Conservation (phyloP, 2,888 invertebrate species). For the Ophion ventricosus region DNA sequence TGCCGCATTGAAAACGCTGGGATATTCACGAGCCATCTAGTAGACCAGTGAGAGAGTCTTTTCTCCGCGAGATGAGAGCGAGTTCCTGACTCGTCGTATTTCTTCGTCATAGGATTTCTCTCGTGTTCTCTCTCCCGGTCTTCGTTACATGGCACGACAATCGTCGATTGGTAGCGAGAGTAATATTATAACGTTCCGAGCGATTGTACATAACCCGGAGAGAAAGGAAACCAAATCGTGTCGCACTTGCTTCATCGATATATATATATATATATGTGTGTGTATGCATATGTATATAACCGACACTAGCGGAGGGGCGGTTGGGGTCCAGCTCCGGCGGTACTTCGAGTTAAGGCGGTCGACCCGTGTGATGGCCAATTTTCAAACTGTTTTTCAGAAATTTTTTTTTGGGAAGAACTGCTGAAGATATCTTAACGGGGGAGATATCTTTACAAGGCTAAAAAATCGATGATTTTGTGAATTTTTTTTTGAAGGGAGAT, state of each 20-base stretch:
- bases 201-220: constrained; percentile 27
- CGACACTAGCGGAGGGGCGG: background rate
- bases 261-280: background rate
- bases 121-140: constrained; percentile 7
- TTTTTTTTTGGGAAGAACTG: no score
- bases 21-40: constrained; percentile 9
- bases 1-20: background rate
- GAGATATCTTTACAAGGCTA: no score
- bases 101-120: constrained; percentile 44
- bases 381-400: no score
- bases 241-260: constrained; percentile 44
- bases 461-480: no score
- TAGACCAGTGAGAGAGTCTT: constrained; percentile 14
- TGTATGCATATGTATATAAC: background rate
- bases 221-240: constrained; percentile 44
- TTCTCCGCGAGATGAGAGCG: constrained; percentile 23
- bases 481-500: no score
- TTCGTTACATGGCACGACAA: constrained; percentile 33
- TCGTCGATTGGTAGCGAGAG: constrained; percentile 45
- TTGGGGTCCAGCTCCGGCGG: no score
- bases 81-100: constrained; percentile 26
- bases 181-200: constrained; percentile 28
- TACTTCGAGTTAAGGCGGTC: no score
- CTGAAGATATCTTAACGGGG: no score
- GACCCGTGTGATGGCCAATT: no score